Evolutionary conservation across 2,113 vertebrate genomes (phyloP).

Genomic region (Ctenomys sociabilis): DNA sequence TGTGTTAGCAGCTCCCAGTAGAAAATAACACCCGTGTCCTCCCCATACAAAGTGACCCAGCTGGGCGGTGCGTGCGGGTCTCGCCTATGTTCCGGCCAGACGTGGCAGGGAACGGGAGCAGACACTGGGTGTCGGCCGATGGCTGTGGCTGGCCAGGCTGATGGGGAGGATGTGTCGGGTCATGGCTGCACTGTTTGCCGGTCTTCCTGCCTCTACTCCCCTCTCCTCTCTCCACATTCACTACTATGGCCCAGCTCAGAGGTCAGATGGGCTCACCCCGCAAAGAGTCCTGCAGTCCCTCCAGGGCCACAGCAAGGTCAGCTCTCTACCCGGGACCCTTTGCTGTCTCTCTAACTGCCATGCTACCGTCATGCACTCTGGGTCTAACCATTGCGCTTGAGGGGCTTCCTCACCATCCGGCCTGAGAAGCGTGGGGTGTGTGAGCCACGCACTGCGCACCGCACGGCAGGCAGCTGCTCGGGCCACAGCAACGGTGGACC

Average conservation of each 20-base stretch:
- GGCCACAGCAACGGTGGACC: background rate
- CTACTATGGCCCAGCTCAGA: background rate
- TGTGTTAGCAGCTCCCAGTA: background rate
- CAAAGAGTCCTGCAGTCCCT: background rate
- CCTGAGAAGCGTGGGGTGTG: rapidly evolving
- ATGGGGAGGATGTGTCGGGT: background rate
- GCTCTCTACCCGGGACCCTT: background rate
- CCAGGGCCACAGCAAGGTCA: background rate
- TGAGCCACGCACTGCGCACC: background rate
- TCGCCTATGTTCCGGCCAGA: background rate
- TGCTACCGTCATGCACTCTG: background rate
- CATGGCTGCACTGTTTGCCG: background rate
- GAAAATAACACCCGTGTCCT: background rate
- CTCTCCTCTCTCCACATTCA: background rate
- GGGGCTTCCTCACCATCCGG: background rate
- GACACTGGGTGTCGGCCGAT: background rate
- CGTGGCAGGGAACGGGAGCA: background rate
- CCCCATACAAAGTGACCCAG: background rate
- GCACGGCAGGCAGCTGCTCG: background rate
- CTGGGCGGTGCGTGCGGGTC: background rate
- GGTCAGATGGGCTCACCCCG: background rate
- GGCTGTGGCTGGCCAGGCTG: background rate
- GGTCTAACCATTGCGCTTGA: background rate
- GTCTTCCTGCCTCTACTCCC: background rate
- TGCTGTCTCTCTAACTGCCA: background rate